Percentiles rank a stretch among this genome's conserved stretches.
Conservation (phyloP, 2,797 vertebrate species). For the Bradypodion pumilum region DNA sequence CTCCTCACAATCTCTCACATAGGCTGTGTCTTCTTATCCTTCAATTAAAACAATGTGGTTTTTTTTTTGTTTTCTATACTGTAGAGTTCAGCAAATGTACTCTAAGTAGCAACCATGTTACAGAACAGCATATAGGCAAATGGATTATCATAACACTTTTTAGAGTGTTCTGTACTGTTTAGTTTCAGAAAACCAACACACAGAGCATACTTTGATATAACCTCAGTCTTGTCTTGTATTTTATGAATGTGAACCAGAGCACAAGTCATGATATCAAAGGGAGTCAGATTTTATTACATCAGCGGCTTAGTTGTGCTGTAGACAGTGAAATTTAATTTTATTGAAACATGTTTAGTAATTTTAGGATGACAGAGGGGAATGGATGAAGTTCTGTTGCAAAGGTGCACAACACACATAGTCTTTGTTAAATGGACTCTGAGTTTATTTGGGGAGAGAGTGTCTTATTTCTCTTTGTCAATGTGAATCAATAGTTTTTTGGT, state of each 20-base stretch:
- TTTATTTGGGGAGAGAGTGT: conserved; percentile 40
- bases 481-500: conserved; percentile 66
- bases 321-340: conserved; percentile 79
- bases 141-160: conserved; percentile 52
- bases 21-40: conserved; percentile 43
- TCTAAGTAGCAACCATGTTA: conserved; percentile 25
- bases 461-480: conserved; percentile 55
- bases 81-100: not conserved
- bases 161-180: conserved; percentile 59
- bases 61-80: conserved; percentile 54
- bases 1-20: too few species aligned
- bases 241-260: conserved; percentile 68
- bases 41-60: conserved; percentile 44
- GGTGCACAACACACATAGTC: conserved; percentile 48
- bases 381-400: conserved; percentile 71
- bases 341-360: conserved; percentile 74
- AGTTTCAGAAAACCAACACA: conserved; percentile 51
- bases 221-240: conserved; percentile 63
- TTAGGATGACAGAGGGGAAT: conserved; percentile 73
- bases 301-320: conserved; percentile 70
- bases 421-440: conserved; percentile 54
- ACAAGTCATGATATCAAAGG: conserved; percentile 74
- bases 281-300: conserved; percentile 73
- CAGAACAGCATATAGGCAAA: conserved; percentile 47
- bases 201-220: conserved; percentile 57